Evolutionary conservation across 2,113 vertebrate species (phyloP).

Genomic region (Ariopsis seemanni): DNA sequence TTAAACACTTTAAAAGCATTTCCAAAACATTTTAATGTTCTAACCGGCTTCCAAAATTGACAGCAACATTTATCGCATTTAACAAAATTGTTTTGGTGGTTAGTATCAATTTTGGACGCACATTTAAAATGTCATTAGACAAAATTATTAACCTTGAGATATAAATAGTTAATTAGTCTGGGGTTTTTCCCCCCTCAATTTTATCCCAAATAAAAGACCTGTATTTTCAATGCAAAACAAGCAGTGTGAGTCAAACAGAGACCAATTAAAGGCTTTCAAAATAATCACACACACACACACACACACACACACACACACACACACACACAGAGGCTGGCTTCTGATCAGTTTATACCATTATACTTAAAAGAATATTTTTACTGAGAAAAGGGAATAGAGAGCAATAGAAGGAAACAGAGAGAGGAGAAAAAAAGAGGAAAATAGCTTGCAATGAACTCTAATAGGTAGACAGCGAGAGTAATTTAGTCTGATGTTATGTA

Average conservation of each 20-base stretch:
- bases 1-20: neutral
- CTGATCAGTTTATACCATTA: neutral
- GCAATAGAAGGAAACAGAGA: neutral
- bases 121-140: neutral
- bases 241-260: neutral
- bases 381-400: neutral
- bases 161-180: neutral
- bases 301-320: no score
- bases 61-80: neutral
- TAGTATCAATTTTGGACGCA: neutral
- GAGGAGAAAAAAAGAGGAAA: neutral
- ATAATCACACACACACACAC: no score
- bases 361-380: neutral
- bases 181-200: neutral
- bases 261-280: no score
- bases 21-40: neutral
- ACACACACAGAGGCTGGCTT: neutral
- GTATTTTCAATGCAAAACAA: neutral
- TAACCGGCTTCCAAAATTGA: neutral
- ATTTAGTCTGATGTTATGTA: conserved; percentile 59
- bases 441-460: neutral
- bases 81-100: no score
- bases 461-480: conserved; percentile 54
- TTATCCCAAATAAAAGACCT: neutral
- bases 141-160: neutral